A percentile compares a stretch with the other conserved stretches of the same genome.
phyloP scores from a whole-genome alignment of 1,140 invertebrate species.

The Oedothorax gibbosus region DNA sequence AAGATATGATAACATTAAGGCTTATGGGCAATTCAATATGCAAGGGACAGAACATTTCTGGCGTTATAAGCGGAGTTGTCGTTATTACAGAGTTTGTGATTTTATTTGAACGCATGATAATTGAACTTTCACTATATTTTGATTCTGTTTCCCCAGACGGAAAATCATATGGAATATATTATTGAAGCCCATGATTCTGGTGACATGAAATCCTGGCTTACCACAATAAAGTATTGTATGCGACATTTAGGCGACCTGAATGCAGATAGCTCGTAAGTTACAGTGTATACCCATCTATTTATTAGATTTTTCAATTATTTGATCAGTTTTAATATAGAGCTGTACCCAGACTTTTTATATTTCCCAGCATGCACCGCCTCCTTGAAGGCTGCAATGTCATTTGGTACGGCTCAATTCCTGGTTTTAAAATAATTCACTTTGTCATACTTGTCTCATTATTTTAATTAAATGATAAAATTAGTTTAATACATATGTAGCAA shows the following conservation, averaged over 20 bases:
- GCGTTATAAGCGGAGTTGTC: no score
- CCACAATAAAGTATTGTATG: constrained; percentile 87
- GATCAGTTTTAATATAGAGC: not conserved
- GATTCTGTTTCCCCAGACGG: constrained; percentile 72
- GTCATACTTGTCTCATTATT: no score
- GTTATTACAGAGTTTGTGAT: no score
- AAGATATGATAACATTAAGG: no score
- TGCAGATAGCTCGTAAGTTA: constrained; percentile 58
- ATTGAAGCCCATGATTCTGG: constrained; percentile 90
- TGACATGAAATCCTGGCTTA: constrained; percentile 91
- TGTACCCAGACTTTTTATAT: not conserved
- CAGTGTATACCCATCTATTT: not conserved
- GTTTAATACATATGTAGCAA: no score
- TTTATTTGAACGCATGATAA: no score
- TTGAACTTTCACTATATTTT: no score
- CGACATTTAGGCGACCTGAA: constrained; percentile 65
- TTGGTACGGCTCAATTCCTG: not conserved
- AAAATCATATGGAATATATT: constrained; percentile 94
- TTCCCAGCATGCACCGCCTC: no score
- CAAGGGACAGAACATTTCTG: no score
- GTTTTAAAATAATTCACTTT: no score
- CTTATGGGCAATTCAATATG: no score
- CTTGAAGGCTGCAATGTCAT: not conserved
- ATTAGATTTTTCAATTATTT: not conserved
- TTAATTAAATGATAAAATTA: no score